These are phyloP conservation scores for Xenopus borealis DNA, from an alignment of 2,113 vertebrate species.

Conservation along the genomic window DNA sequence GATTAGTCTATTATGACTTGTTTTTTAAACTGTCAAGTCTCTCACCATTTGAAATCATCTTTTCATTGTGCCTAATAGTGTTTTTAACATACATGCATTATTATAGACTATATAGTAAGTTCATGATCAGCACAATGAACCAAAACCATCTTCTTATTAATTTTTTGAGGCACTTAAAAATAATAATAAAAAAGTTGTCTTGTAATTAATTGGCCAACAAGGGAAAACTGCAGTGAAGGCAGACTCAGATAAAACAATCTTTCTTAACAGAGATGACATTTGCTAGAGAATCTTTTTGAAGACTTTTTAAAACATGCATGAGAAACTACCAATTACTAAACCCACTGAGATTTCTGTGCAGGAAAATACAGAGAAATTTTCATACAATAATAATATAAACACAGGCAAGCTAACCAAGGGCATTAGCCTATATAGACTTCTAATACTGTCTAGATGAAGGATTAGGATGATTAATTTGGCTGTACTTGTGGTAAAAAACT, in stretches of 20 bases:
- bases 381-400: conserved; percentile 66
- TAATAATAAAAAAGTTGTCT: conserved; percentile 46
- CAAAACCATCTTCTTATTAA: conserved; percentile 49
- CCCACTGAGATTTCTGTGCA: conserved; percentile 55
- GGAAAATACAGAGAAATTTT: conserved; percentile 57
- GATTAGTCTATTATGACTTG: conserved; percentile 11
- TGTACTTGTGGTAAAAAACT: conserved; percentile 13
- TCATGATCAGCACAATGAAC: conserved; percentile 55
- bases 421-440: conserved; percentile 42
- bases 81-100: conserved; percentile 47
- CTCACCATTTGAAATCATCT: conserved; percentile 3
- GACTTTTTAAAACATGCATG: conserved; percentile 73
- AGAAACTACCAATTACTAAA: conserved; percentile 66
- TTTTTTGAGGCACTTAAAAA: conserved; percentile 55
- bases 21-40: conserved; percentile 8
- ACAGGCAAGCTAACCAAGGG: conserved; percentile 54
- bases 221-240: conserved; percentile 83
- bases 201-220: conserved; percentile 86
- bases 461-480: conserved; percentile 47
- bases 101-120: conserved; percentile 33
- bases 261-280: conserved; percentile 66
- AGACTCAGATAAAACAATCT: conserved; percentile 70
- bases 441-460: conserved; percentile 45
- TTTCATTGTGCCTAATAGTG: conserved; percentile 7
- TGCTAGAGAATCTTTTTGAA: conserved; percentile 67